phyloP scores from a whole-genome alignment of 2,888 invertebrate genomes.

The Macropis europaea region DNA sequence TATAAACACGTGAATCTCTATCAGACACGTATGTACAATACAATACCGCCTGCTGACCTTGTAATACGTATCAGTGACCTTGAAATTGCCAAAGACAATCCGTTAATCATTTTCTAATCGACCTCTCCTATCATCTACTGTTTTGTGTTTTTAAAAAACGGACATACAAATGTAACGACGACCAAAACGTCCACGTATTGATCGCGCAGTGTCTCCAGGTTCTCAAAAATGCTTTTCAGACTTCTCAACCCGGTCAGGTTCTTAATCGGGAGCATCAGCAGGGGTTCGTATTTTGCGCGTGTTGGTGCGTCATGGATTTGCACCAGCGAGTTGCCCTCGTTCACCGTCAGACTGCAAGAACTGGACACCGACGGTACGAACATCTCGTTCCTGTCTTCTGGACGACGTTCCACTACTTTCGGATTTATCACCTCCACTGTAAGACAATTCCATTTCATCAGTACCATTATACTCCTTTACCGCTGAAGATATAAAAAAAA shows the following conservation, averaged over 20 bases:
- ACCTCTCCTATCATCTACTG: too few relatives aligned
- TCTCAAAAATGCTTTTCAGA: conserved; percentile 82
- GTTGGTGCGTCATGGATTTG: conserved; percentile 82
- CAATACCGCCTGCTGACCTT: too few relatives aligned
- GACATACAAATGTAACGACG: conserved; percentile 82
- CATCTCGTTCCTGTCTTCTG: conserved; percentile 82
- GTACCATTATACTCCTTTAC: not conserved
- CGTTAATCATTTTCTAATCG: too few relatives aligned
- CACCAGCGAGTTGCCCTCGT: conserved; percentile 85
- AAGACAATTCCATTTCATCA: conserved; percentile 50
- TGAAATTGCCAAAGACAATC: too few relatives aligned
- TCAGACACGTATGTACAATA: too few relatives aligned
- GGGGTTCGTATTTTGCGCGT: conserved; percentile 80
- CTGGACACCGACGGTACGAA: conserved; percentile 86
- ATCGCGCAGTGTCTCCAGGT: conserved; percentile 78
- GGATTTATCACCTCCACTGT: conserved; percentile 87
- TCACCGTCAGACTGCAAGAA: conserved; percentile 84
- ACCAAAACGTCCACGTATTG: conserved; percentile 85
- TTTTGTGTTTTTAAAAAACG: not conserved
- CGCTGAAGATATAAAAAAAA: too few relatives aligned
- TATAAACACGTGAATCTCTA: conserved; percentile 38
- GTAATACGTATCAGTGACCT: too few relatives aligned
- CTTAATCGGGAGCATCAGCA: conserved; percentile 86
- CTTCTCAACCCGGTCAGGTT: conserved; percentile 81
- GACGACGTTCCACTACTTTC: conserved; percentile 82